Base-by-base conservation (phyloP, 2,797 vertebrate genomes). In the Pantherophis vulpinus region DNA sequence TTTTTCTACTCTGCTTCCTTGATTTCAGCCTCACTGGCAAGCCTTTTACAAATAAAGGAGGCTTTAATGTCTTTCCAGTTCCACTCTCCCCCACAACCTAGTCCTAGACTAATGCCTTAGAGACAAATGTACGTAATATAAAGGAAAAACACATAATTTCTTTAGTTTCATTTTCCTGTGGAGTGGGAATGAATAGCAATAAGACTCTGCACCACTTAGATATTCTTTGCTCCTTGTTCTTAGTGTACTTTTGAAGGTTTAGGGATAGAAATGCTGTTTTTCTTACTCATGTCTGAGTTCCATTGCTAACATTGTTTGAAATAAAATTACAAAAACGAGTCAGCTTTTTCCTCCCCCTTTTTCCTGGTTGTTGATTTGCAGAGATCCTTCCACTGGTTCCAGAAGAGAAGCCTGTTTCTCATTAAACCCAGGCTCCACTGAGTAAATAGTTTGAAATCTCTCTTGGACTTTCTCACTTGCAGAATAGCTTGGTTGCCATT, bases 361-460 rank as follows among this genome's bases (percentile, higher is more conserved):
- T 20, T 60, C 25, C 60, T 83, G 56, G 66, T 61, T 47, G 89
- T 60, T 89, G 86, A 91, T 93, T 47, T 61, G 88, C 88, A 61
- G 27, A 60, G 59, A 4, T 91, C 66, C 37, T 0, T 86, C 93
- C 90, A 86, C 8, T 94, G 93, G 92, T 89, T 58, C 86, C 95
- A 29, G 4, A 89, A 93, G 93, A 94, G 89, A 94, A 93, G 66
- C 83, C 93, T 93, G 96, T 89, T 29, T 95, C 97, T 98, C 98
- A 98, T 99, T 98, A 97, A 98, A 98, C 95, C 96, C 98, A 98
- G 74, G 98, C 98, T 96, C 97, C 96, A 97, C 94, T 95, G 88
- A 96, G 94, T 95, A 97, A 98, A 98, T 97, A 96, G 95, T 94
- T 97, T 96, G 90, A 91, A 94, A 95, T 89, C n/a, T 90, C 86